phyloP scores from a whole-genome alignment of 2,113 vertebrate genomes.

The Tragulus kanchil region DNA sequence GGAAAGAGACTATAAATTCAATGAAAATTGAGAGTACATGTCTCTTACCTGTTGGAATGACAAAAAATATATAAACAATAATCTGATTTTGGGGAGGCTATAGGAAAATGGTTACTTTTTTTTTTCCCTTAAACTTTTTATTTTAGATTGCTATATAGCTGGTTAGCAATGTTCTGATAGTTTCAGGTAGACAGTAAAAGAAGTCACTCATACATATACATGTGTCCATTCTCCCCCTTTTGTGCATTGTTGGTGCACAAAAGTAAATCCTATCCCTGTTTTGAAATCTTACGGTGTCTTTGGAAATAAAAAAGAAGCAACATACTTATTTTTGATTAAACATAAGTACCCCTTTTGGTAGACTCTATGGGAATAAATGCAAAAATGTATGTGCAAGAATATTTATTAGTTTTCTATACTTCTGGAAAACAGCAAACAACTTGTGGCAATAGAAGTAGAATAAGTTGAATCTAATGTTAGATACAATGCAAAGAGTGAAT shows the following conservation, averaged over 20 bases:
- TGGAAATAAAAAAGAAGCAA: not conserved
- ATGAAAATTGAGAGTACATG: not conserved
- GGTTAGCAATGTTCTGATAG: not conserved
- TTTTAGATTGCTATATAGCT: not conserved
- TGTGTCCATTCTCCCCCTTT: not conserved
- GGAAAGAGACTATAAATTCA: not conserved
- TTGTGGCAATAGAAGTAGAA: not conserved
- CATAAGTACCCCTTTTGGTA: not conserved
- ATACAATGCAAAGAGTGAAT: not conserved
- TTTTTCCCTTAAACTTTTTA: not conserved
- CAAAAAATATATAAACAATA: not conserved
- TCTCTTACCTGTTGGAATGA: not conserved
- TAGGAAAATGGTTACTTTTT: not conserved
- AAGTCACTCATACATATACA: not conserved
- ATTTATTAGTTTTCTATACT: not conserved
- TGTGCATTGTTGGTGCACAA: not conserved
- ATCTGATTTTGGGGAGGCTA: not conserved
- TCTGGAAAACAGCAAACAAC: not conserved
- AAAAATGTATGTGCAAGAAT: not conserved
- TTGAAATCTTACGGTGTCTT: not conserved
- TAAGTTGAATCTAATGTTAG: not conserved
- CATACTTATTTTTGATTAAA: not conserved
- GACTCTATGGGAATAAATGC: not conserved
- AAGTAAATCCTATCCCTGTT: not conserved
- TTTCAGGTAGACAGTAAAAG: not conserved